Conservation (phyloP, 2,888 invertebrate genomes). For the Ophioninae sp. region DNA sequence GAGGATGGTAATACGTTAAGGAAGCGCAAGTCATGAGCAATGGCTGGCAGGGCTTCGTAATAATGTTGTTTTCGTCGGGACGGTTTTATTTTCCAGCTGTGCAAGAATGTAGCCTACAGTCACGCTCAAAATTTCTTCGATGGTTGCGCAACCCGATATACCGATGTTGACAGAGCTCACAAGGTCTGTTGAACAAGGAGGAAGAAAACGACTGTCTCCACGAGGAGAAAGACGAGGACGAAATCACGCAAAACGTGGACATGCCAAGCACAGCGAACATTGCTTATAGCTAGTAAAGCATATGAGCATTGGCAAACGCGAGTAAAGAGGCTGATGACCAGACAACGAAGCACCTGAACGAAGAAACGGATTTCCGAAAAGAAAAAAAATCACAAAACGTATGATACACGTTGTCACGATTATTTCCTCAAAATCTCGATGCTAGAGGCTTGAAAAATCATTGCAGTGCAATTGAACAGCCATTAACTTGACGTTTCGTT, state of each 20-base stretch:
- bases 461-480: background rate
- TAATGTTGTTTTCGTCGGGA: slow-evolving; percentile 80
- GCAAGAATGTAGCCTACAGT: slow-evolving; percentile 81
- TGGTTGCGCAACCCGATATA: slow-evolving; percentile 76
- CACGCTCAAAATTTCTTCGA: slow-evolving; percentile 78
- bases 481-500: background rate
- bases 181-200: slow-evolving; percentile 43
- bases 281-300: slow-evolving; percentile 12
- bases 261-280: slow-evolving; percentile 23
- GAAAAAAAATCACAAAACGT: no score
- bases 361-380: slow-evolving; percentile 57
- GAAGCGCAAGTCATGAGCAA: slow-evolving; percentile 80
- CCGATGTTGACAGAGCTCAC: slow-evolving; percentile 21
- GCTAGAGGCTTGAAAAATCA: slow-evolving; percentile 15
- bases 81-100: slow-evolving; percentile 79
- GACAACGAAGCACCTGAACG: slow-evolving; percentile 45
- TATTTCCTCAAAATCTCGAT: slow-evolving; percentile 43
- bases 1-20: slow-evolving; percentile 71
- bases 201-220: slow-evolving; percentile 42
- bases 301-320: slow-evolving; percentile 49
- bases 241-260: slow-evolving; percentile 53
- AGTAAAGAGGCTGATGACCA: slow-evolving; percentile 21
- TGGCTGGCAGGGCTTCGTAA: slow-evolving; percentile 79
- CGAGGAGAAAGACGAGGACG: slow-evolving; percentile 47
- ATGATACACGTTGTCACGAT: slow-evolving; percentile 40